Evolutionary conservation across 2,888 invertebrate species (phyloP), one percentile per base, ranked within the genome.

Genomic region (Spatulosminthurus flaviceps): DNA sequence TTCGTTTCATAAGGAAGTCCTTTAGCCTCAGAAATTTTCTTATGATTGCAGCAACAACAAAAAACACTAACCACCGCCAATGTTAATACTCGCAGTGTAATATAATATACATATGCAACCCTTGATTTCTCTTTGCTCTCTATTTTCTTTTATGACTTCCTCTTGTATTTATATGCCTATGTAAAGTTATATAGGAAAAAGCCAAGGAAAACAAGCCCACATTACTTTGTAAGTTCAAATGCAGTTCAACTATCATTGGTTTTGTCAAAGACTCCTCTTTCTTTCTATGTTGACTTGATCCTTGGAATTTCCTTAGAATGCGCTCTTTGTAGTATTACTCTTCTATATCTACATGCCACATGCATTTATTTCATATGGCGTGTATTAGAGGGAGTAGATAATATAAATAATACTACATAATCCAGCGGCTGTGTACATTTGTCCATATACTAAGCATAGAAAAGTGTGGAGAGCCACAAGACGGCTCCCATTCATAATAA

Each of bases 401-500:
- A n/a, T n/a, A n/a, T n/a, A n/a, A n/a, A n/a, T n/a, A n/a, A n/a
- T 41, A 41, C 41, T 41, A 41, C 41, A 41, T 9, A 13, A 41
- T 13, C 7, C 7, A 41, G 41, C 41, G 41, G 16, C 9, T n/a
- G 16, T 51, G 51, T 51, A 19, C 16, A 9, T 2, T 2, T 5
- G 51, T 51, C 19, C 16, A 51, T 51, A 51, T 9, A 4, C 51
- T n/a, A n/a, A n/a, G n/a, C n/a, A n/a, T n/a, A n/a, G n/a, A 51
- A 19, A 9, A 16, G 19, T 51, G n/a, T 51, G 51, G 69, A 69
- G 69, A 69, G n/a, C 70, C 34, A 70, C 70, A 70, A 41, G 71
- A 72, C 26, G 71, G 71, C 71, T 26, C 43, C 21, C 61, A 73
- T 28, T 73, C 21, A 73, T 73, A 73, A 73, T 73, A 73, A 61